Percentiles rank a stretch among this genome's conserved stretches.
These are phyloP conservation scores for Rhadina sibilatrix DNA, from an alignment of 2,113 vertebrate genomes.

Conservation along the genomic window DNA sequence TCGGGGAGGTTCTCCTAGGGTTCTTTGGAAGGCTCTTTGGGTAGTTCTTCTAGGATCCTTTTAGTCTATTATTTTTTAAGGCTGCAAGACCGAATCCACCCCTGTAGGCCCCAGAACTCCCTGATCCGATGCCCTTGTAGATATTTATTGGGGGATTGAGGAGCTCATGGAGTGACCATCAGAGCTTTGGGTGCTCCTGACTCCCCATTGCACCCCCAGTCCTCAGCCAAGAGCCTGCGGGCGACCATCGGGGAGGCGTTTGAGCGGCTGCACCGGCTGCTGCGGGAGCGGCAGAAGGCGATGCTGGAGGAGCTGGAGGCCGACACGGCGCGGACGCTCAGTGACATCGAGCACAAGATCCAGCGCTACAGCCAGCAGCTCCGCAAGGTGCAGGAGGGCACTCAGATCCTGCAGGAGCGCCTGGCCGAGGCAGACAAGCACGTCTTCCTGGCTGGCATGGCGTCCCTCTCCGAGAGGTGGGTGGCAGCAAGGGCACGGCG, in stretches of 20 bases:
- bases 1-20: neutral
- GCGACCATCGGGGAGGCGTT: conserved; percentile 92
- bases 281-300: conserved; percentile 94
- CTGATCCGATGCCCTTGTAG: too few relatives aligned
- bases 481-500: fast-evolving
- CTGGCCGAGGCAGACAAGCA: conserved; percentile 86
- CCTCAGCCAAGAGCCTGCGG: conserved; percentile 91
- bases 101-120: neutral
- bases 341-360: conserved; percentile 96
- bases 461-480: conserved; percentile 89
- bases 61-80: neutral
- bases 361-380: conserved; percentile 97
- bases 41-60: neutral
- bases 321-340: conserved; percentile 88
- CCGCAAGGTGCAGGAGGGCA: conserved; percentile 92
- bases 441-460: conserved; percentile 88
- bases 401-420: conserved; percentile 94
- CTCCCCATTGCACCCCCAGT: conserved; percentile 64
- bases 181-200: neutral
- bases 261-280: conserved; percentile 90
- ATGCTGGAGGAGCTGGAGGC: conserved; percentile 98
- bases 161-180: neutral
- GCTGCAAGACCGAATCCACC: neutral
- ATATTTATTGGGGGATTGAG: neutral
- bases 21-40: neutral